These are phyloP conservation scores for Abrostola tripartita DNA, from an alignment of 2,888 invertebrate species.

Conservation along the genomic window DNA sequence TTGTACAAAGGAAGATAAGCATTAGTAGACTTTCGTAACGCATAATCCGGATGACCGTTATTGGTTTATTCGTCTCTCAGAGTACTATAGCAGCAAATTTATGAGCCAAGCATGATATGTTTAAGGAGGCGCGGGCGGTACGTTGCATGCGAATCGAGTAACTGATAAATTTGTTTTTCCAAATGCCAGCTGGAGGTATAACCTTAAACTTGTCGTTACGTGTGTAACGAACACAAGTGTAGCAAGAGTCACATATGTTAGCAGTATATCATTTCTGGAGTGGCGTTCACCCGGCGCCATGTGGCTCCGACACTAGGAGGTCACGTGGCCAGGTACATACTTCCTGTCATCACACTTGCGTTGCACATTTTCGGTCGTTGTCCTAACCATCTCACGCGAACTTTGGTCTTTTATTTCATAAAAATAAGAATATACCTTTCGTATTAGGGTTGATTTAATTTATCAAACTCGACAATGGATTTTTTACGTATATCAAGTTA, in stretches of 20 bases:
- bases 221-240: conserved; percentile 58
- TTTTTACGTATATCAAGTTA: conserved; percentile 48
- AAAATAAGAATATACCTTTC: conserved; percentile 23
- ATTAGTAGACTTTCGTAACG: conserved; percentile 3
- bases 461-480: conserved; percentile 54
- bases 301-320: conserved; percentile 69
- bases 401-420: conserved; percentile 22
- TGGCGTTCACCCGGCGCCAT: conserved; percentile 76
- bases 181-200: conserved; percentile 64
- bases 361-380: conserved; percentile 67
- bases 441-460: conserved; percentile 59
- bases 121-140: conserved; percentile 11
- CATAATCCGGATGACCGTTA: conserved; percentile 13
- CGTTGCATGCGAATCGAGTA: conserved; percentile 21
- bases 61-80: conserved; percentile 8
- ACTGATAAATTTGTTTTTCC: conserved; percentile 26
- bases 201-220: conserved; percentile 67
- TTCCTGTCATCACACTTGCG: conserved; percentile 74
- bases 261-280: conserved; percentile 70
- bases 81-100: conserved; percentile 7
- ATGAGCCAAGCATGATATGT: conserved; percentile 14
- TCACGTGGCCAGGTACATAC: conserved; percentile 79
- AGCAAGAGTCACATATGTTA: conserved; percentile 71
- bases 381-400: conserved; percentile 43
- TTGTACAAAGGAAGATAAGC: conserved; percentile 1